These are phyloP conservation scores for Drosophila pegasa DNA, from an alignment of 2,888 invertebrate species.

Conservation along the genomic window DNA sequence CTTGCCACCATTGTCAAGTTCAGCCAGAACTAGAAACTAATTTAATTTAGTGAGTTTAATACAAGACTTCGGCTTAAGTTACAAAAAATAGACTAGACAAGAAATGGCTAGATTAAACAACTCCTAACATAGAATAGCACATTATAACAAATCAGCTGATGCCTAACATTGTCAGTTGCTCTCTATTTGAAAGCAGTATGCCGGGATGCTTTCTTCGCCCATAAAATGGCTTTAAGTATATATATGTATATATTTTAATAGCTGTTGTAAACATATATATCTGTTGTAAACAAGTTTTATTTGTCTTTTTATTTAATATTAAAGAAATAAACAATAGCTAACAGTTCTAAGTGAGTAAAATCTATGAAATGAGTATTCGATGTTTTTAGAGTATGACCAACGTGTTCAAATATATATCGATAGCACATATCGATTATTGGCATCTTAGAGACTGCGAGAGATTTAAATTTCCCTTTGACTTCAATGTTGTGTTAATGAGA, in stretches of 20 bases:
- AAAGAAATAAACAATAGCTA: too few relatives aligned
- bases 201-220: not conserved
- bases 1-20: not conserved
- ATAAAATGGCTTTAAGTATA: not conserved
- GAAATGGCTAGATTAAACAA: not conserved
- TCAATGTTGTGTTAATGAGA: too few relatives aligned
- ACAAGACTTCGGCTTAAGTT: not conserved
- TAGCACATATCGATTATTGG: not conserved
- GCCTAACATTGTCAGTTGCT: not conserved
- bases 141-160: constrained; percentile 6
- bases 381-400: too few relatives aligned
- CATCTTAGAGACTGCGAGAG: too few relatives aligned
- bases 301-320: not conserved
- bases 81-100: not conserved
- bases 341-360: not conserved
- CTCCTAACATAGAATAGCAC: not conserved
- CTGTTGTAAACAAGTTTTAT: not conserved
- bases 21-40: not conserved
- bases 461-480: too few relatives aligned
- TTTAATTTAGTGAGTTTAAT: not conserved
- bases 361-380: not conserved
- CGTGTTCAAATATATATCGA: too few relatives aligned
- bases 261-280: too few relatives aligned
- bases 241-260: not conserved
- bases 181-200: not conserved